Evolutionary conservation across 2,113 vertebrate genomes (phyloP), one percentile per base, ranked within the genome.

Genomic region (Baryphthengus martii): DNA sequence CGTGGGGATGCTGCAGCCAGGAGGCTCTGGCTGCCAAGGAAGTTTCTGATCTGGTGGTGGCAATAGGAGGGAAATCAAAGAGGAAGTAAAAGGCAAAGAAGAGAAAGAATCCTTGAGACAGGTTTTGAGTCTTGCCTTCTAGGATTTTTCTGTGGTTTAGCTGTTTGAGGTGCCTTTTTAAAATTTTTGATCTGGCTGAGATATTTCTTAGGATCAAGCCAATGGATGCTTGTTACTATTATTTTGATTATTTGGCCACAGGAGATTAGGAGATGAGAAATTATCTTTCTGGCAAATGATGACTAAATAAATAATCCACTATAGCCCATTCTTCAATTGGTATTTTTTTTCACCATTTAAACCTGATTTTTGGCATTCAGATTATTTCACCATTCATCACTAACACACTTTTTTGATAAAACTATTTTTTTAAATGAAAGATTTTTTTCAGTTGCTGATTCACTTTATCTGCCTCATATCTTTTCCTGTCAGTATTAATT

Each of bases 1-100:
- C 90, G 28, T 20, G 92, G 94, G 83, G 92, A 88, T 35, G 88
- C 94, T 97, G 53, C 94, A 88, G 45, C 5, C 78, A 31, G 18
- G 78, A 15, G 24, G 3, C 33, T 91, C 66, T 7, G 59, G 29
- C 58, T 13, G 2, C 1, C 47, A 9, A 24, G 42, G 26, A 31
- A 7, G 13, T 14, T 72, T 39, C 40, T 37, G 44, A 3, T 17
- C 56, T 23, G 40, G 17, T 29, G 65, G 28, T 25, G 82, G 35
- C 49, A 16, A 7, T 1, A 25, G 50, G 37, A 82, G 68, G 8
- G 47, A 56, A 55, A 7, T 0, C 8, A 82, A 61, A 67, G 39
- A 78, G 18, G 24, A 58, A 31, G 10, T 19, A 49, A 68, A 84
- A 81, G 40, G 61, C 49, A 58, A 66, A 73, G 47, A 50, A 56